Evolutionary conservation across 2,888 invertebrate genomes (phyloP), one percentile per base, ranked within the genome.

Genomic region (Nipponacmea schrenckii): DNA sequence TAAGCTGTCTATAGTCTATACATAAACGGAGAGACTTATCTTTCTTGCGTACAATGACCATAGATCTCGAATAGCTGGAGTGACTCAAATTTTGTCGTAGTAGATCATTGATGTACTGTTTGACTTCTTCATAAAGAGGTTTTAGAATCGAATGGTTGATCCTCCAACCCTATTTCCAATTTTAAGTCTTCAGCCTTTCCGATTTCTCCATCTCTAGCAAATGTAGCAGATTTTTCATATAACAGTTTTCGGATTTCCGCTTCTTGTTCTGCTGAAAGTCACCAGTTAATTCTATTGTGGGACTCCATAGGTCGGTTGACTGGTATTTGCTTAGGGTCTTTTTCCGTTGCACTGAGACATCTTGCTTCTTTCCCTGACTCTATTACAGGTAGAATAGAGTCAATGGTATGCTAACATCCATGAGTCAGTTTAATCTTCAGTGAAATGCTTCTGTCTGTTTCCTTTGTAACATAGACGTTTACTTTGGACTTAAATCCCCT

Each of bases 91-190:
- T 74, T 46, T 68, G 68, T 17, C 15, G 45, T n/a, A 77, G 8
- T n/a, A 78, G 56, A 62, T 76, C 73, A 14, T 56, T 46, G 17
- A 80, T n/a, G 56, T 77, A 80, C 46, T 76, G 73, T 63, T 80
- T 79, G 1, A 79, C 79, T 62, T 80, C 79, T 27, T 76, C 26
- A 68, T 73, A 75, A 12, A 78, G 62, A 14, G 78, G 77, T 27
- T 44, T 62, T 27, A 75, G 78, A 20, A 78, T 64, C 5, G 77
- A 71, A 8, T 20, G 62, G 50, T 79, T 67, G 17, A 50, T 80
- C 80, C 3, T 26, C 64, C 15, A 79, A 62, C 4, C 69, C 62
- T 26, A 79, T 76, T 3, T 76, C 71, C 62, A 79, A 62, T 62
- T 77, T 64, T 15, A 80, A 69, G 14, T 71, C 75, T 4, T 63